phyloP scores from a whole-genome alignment of 2,888 invertebrate species.

The Lampropteryx suffumata region DNA sequence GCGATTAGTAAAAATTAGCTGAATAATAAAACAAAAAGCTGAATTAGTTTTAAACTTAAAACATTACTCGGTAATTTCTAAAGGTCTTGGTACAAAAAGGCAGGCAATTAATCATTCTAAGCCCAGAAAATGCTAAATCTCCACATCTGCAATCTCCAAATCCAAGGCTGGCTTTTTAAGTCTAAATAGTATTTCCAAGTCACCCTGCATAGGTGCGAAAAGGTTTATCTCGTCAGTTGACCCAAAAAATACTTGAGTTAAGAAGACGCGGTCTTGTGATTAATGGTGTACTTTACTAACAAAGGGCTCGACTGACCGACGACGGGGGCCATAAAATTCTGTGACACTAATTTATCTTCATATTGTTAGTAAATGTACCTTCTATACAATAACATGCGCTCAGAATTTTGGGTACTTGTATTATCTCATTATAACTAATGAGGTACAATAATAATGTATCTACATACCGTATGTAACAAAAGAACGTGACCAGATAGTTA shows the following conservation, averaged over 20 bases:
- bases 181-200: constrained; percentile 40
- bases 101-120: constrained; percentile 15
- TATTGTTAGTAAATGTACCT: constrained; percentile 17
- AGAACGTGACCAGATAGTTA: no score
- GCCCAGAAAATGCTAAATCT: constrained; percentile 25
- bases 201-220: constrained; percentile 46
- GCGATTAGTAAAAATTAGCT: no score
- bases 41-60: no score
- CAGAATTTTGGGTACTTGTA: background rate
- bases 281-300: constrained; percentile 49
- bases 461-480: no score
- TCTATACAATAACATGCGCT: background rate
- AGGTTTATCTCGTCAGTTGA: constrained; percentile 51
- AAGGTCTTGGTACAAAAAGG: background rate
- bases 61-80: no score
- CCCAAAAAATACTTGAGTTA: constrained; percentile 49
- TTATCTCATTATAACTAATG: no score
- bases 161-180: constrained; percentile 23
- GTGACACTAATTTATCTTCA: constrained; percentile 43
- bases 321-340: constrained; percentile 27
- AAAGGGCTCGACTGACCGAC: constrained; percentile 49
- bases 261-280: constrained; percentile 49
- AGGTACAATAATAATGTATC: no score
- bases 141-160: constrained; percentile 29
- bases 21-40: no score